Percentiles rank a stretch among this genome's conserved stretches.
Evolutionary conservation across 2,888 invertebrate genomes (phyloP).

Genomic region (Drosophila cognata): DNA sequence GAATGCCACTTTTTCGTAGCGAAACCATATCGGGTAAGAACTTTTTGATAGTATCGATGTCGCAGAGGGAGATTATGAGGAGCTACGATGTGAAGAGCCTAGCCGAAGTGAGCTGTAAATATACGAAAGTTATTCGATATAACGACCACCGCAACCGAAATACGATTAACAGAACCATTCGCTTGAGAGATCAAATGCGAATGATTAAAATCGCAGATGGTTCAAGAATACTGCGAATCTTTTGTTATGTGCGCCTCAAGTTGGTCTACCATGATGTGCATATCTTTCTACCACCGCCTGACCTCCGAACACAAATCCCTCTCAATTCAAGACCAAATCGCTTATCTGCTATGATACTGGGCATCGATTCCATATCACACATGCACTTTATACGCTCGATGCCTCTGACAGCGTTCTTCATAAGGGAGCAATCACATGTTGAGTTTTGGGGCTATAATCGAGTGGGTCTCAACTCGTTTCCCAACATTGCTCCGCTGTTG

Average conservation of each 20-base stretch:
- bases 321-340: background rate
- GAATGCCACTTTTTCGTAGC: background rate
- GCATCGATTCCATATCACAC: constrained; percentile 93
- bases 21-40: constrained; percentile 1
- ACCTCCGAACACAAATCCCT: too few species aligned
- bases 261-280: constrained; percentile 27
- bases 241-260: background rate
- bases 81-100: background rate
- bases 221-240: background rate
- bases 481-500: constrained; percentile 92
- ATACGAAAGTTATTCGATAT: background rate
- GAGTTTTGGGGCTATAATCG: constrained; percentile 95
- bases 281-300: constrained; percentile 15
- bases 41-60: constrained; percentile 62
- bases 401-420: constrained; percentile 88
- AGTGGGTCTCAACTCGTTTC: constrained; percentile 95
- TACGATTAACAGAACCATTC: background rate
- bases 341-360: constrained; percentile 90
- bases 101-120: constrained; percentile 7
- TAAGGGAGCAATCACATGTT: constrained; percentile 85
- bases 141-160: background rate
- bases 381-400: constrained; percentile 93
- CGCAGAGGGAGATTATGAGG: constrained; percentile 83
- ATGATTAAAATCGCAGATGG: background rate
- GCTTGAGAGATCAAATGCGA: background rate